Evolutionary conservation across 2,797 vertebrate genomes (phyloP), one percentile per base, ranked within the genome.

Genomic region (Cirrhinus molitorella): DNA sequence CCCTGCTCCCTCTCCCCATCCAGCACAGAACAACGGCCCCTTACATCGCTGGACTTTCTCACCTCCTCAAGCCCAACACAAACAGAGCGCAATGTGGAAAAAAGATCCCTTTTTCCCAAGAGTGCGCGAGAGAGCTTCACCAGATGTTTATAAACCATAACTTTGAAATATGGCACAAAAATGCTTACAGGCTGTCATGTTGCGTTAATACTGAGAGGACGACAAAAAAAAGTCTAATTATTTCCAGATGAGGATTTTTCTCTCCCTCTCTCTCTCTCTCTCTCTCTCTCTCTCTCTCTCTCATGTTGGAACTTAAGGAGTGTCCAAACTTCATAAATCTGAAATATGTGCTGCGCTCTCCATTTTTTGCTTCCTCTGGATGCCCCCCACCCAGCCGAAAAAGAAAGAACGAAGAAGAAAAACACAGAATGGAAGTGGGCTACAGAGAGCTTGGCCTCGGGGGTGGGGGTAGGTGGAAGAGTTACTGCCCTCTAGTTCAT

Each of bases 231-330:
- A 88, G 92, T 45, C 88, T 97, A 98, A 99, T 98, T 95, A 94
- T 95, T 97, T 96, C 97, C 97, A 99, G 95, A 97, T 98, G 97
- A 96, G 94, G 94, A 92, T 92, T 91, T 92, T 87, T 87, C 93
- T 89, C 88, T 83, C 88, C 63, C 63, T 84, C 53, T 84, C 70
- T 85, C 96, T 97, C 97, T 97, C 96, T n/a, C n/a, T n/a, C n/a
- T n/a, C n/a, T n/a, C n/a, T n/a, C n/a, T 87, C 88, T 83, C 88
- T 67, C 63, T 84, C 53, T 84, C 70, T 85, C 96, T 97, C 97
- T 97, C 96, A 96, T 95, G 94, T 94, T 95, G 96, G 96, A 96
- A 96, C 93, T 93, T 93, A 92, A 94, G 95, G 93, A 95, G 94
- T 93, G 94, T 95, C 94, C 95, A 94, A 89, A 91, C 95, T 94